These are phyloP conservation scores for Myiotriccus ornatus DNA, from an alignment of 2,797 vertebrate species.

Conservation along the genomic window DNA sequence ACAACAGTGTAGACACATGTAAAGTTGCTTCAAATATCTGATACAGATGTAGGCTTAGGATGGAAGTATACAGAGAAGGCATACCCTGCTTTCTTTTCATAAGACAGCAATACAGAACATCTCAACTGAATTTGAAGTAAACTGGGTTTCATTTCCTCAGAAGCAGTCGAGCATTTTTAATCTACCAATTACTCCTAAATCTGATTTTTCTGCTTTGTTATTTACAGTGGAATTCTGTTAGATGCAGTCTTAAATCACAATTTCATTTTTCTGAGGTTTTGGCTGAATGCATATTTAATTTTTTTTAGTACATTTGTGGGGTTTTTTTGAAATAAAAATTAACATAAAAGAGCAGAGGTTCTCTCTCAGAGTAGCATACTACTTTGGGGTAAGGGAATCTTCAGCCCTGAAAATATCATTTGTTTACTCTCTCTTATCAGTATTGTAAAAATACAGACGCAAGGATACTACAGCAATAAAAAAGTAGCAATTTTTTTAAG, in stretches of 20 bases:
- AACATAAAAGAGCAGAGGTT: neutral
- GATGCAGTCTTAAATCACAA: neutral
- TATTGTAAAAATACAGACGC: neutral
- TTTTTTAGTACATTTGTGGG: neutral
- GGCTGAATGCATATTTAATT: neutral
- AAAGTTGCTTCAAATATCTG: neutral
- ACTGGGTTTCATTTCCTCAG: neutral
- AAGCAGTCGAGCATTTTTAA: neutral
- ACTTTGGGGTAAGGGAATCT: neutral
- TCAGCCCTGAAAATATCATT: neutral
- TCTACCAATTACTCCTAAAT: neutral
- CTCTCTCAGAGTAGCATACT: neutral
- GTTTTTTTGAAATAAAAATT: neutral
- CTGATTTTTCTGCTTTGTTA: neutral
- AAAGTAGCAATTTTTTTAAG: neutral
- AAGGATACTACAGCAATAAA: neutral
- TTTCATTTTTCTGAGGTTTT: neutral
- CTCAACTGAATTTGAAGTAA: neutral
- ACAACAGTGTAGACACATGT: accelerated
- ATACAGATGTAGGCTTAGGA: neutral
- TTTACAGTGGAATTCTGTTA: neutral
- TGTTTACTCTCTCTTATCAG: neutral
- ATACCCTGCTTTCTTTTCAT: neutral
- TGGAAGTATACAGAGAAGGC: neutral
- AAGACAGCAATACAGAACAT: neutral